Base-by-base conservation (phyloP, 2,888 invertebrate genomes). In the Thelaira solivaga region DNA sequence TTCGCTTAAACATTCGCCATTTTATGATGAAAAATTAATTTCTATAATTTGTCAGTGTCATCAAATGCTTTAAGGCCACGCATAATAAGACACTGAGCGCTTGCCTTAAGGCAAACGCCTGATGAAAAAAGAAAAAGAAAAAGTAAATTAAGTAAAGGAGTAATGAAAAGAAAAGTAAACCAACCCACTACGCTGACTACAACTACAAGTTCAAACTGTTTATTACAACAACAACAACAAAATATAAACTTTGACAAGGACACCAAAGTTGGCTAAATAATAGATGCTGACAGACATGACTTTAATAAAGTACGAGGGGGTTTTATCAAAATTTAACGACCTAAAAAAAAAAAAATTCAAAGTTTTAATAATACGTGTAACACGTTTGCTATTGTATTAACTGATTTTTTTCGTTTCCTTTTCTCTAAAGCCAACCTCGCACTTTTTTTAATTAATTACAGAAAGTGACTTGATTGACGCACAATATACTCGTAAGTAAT, bases 61-160 rank as follows among this genome's bases (percentile, higher is more conserved):
- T 51, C 22, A n/a, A 71, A 51, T 26, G n/a, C 45, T 49, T 61
- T 41, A 61, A 55, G 22, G n/a, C n/a, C 45, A 61, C 16, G 16
- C 16, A 41, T 65, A 53, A 13, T 7, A 45, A 41, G 31, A 24
- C n/a, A n/a, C n/a, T n/a, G n/a, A n/a, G n/a, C n/a, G n/a, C n/a
- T n/a, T n/a, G 41, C 68, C 59, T 64, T 59, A 59, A 64, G 64
- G 64, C 57, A 69, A 73, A 62, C 24, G 73, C 68, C 64, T 73
- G 64, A 73, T 68, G n/a, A n/a, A n/a, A n/a, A n/a, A 73, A 59
- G 64, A 51, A 45, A 64, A 49, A 36, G 43, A 77, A 73, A 45
- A 64, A 49, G 29, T 36, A 77, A 73, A 73, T 73, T 45, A 64
- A 53, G 51, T 51, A 64, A 59, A 68, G 51, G 36, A 57, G 29